These are phyloP conservation scores for Chlorocebus sabaeus DNA, from an alignment of 2,113 vertebrate species.

Conservation along the genomic window DNA sequence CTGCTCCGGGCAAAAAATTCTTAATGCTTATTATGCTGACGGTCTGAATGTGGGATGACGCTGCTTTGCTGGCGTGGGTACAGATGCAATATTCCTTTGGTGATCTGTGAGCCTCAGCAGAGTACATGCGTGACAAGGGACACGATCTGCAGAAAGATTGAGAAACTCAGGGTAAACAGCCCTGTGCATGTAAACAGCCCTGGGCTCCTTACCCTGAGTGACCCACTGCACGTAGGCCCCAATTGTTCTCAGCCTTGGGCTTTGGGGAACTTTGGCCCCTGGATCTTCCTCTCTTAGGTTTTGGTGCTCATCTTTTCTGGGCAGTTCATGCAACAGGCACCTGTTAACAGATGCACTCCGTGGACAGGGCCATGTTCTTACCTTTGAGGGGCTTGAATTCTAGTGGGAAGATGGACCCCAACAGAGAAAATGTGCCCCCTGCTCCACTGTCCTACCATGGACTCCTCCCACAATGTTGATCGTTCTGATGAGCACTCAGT, in stretches of 20 bases:
- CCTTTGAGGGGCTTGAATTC: neutral
- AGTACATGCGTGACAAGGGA: neutral
- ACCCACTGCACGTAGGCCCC: neutral
- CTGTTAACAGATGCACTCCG: neutral
- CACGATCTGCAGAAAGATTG: neutral
- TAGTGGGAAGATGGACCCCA: neutral
- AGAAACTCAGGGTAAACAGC: neutral
- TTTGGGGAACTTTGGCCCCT: neutral
- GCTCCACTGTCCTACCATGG: neutral
- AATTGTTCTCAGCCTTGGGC: accelerated
- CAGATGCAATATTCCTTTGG: too few species aligned
- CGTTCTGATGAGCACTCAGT: accelerated
- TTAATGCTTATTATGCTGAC: neutral
- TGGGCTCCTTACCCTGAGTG: neutral
- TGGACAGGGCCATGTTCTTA: neutral
- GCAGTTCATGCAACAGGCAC: neutral
- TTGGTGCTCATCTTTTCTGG: neutral
- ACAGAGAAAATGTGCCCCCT: neutral
- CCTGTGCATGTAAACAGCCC: neutral
- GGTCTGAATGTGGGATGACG: accelerated
- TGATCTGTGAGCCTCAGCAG: neutral
- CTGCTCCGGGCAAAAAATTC: accelerated
- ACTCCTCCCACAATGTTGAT: accelerated
- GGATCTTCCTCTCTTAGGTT: neutral
- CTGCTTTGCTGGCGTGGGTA: neutral